Conservation (phyloP, 64 coral and sea anemone species). For the Pachyseris speciosa region DNA sequence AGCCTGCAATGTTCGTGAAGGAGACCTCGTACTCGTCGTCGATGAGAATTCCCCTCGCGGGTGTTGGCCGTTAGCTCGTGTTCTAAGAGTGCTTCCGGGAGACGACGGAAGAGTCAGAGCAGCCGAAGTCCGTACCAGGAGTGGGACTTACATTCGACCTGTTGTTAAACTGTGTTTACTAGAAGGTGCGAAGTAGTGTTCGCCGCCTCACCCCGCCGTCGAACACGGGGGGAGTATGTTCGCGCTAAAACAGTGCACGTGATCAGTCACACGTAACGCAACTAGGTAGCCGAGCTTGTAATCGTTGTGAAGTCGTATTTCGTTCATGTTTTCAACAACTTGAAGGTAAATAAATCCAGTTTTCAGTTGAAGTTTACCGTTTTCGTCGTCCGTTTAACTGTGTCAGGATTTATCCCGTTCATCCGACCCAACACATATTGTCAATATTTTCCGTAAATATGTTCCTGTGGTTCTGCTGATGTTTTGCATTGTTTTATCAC, state of each 20-base stretch:
- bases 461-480: no score
- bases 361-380: no score
- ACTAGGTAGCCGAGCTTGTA: no score
- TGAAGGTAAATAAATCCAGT: no score
- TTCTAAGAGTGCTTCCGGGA: conserved; percentile 5
- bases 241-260: not conserved
- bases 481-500: no score
- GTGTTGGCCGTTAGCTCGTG: conserved; percentile 28
- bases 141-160: conserved; percentile 37
- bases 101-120: conserved; percentile 36
- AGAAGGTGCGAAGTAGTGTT: not conserved
- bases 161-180: conserved; percentile 54
- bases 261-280: no score
- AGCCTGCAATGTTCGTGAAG: conserved; percentile 25
- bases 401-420: no score
- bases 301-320: no score
- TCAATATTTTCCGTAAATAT: no score
- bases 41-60: conserved; percentile 48
- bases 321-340: no score
- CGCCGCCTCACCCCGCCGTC: conserved; percentile 16
- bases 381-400: no score
- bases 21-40: conserved; percentile 64
- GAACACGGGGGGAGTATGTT: conserved; percentile 33
- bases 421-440: no score
- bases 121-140: conserved; percentile 40